Evolutionary conservation across 2,797 vertebrate species (phyloP), one percentile per base, ranked within the genome.

Genomic region (Chaunax sp.): DNA sequence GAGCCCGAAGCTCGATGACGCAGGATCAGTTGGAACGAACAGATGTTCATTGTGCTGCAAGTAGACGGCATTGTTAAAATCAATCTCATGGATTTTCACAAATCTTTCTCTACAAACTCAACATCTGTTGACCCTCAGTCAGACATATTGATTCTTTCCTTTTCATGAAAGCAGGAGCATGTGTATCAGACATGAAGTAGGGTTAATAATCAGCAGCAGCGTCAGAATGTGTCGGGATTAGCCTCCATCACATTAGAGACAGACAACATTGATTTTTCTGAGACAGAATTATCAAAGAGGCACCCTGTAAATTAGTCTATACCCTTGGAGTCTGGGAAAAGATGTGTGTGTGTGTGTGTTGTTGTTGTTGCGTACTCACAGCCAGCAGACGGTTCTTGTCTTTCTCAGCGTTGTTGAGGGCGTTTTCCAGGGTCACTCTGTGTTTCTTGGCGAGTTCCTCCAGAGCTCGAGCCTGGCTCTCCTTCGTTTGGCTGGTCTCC

Each of bases 371-470:
- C 15, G 38, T 7, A 68, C 95, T 93, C 85, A 99, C 97, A 68
- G 94, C 90, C 81, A 98, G 94, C 64, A 99, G 90, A 51, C 94
- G 95, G 87, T 94, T 96, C 94, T 96, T 98, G 69, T 99, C 97
- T 84, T 92, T 96, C 87, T 95, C 93, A 0, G 95, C 93, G 26
- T 59, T 93, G 81, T 70, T 95, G 47, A 98, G 95, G 0, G 84
- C 86, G 73, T 92, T 95, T 83, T 99, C 98, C 72, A 98, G 93
- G 57, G 93, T 93, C 69, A 92, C 80, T 51, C 97, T 89, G 90
- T 99, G 96, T 72, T 98, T 98, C 91, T 95, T 96, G 56, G 95
- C 84, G 65, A 98, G 85, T 37, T 99, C 97, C 78, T 99, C 97
- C 80, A 99, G 88, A 7, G 94, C 93, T 55, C 96, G 95, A 20